Evolutionary conservation across 2,888 invertebrate genomes (phyloP).

Genomic region (Synanthedon formicaeformis): DNA sequence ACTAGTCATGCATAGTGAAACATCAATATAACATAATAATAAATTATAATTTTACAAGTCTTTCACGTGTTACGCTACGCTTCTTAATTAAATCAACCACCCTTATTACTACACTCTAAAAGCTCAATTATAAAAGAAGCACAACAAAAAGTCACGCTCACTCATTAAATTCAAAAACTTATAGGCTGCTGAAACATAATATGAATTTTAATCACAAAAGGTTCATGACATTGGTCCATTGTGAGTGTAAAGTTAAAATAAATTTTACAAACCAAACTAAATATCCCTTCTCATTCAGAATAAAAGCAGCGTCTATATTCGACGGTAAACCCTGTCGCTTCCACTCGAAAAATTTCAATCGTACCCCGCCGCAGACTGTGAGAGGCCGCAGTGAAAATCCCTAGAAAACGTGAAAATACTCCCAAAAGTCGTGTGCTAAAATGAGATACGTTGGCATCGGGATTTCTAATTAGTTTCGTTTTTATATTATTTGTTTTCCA

Average conservation of each 20-base stretch:
- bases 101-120: no score
- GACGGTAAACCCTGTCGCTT: slow-evolving; percentile 50
- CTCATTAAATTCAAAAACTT: no score
- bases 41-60: no score
- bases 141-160: no score
- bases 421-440: slow-evolving; percentile 28
- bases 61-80: no score
- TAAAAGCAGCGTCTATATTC: slow-evolving; percentile 9
- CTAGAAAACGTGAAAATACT: slow-evolving; percentile 54
- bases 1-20: no score
- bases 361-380: slow-evolving; percentile 43
- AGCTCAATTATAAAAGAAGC: no score
- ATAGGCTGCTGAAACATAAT: slow-evolving; percentile 3
- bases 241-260: neutral
- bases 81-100: no score
- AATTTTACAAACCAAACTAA: slow-evolving; percentile 1
- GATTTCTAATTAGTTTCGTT: slow-evolving; percentile 32
- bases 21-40: no score
- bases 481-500: neutral
- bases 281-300: slow-evolving; percentile 13
- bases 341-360: slow-evolving; percentile 68
- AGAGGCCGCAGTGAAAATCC: slow-evolving; percentile 49
- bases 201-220: slow-evolving; percentile 4
- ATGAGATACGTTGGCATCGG: slow-evolving; percentile 41
- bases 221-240: slow-evolving; percentile 1